Evolutionary conservation across 2,113 vertebrate genomes (phyloP), one percentile per base, ranked within the genome.

Genomic region (Rattus rattus): DNA sequence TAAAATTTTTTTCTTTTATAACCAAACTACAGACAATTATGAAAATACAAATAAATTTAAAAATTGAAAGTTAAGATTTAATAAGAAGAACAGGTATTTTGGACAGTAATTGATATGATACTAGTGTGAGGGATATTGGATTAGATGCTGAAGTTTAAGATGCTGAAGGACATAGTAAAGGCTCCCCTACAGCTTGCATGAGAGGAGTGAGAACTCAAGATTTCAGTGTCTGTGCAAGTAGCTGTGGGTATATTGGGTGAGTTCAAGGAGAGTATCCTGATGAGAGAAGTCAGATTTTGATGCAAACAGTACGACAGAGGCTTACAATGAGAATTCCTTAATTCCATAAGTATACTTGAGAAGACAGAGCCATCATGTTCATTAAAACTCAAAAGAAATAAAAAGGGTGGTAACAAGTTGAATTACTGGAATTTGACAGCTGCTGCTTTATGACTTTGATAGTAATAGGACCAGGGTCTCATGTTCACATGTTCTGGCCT

Each of bases 401-500:
- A 24, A 24, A 56, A 36, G 36, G n/a, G 3, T 61, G 7, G 16
- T 9, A 63, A 26, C 36, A 39, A 28, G 13, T 16, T 17, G 12
- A 63, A 20, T 39, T 28, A 28, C n/a, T 39, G 28, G 24, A 16
- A 63, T 43, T 14, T 13, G 43, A 17, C 6, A 39, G 11, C 28
- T 16, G 13, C 56, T 28, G 11, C 12, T 84, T 61, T 59, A 36
- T 83, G 36, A 39, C n/a, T 43, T 26, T 7, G 13, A 28, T 61
- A 28, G 24, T 26, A 24, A 13, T 83, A 59, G 61, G 80, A 24
- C 19, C 36, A 56, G 20, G 20, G 36, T n/a, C 36, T 61, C 36
- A 9, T 33, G 77, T 24, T 59, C 20, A 0, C 5, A 8, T 28
- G 20, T 43, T 24, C 54, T 2, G 0, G 17, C 17, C 17, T 39